Evolutionary conservation across 35 echinoderm and acorn worm species (phyloP).

Genomic region (Eucidaris tribuloides): DNA sequence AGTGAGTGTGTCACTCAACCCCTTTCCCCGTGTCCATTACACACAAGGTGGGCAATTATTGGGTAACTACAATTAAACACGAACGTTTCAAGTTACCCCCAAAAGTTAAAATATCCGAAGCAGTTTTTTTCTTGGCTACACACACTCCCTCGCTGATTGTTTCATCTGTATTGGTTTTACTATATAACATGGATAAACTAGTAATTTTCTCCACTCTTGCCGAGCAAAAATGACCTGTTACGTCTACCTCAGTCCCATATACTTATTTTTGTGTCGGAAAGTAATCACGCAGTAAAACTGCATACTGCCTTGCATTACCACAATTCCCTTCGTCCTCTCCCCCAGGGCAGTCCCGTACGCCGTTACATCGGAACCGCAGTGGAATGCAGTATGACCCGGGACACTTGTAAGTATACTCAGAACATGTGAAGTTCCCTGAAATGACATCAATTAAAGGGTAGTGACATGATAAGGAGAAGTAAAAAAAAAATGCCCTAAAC

Average conservation of each 20-base stretch:
- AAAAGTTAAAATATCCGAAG: too few relatives aligned
- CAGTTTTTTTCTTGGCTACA: too few relatives aligned
- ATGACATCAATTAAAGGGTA: neutral
- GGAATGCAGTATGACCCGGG: constrained; percentile 75
- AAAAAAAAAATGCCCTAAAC: neutral
- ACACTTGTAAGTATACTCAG: constrained; percentile 50
- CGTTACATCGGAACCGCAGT: constrained; percentile 43
- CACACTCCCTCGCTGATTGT: too few relatives aligned
- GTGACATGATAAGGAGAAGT: neutral
- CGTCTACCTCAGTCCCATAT: neutral
- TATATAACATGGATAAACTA: neutral
- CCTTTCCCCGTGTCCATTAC: too few relatives aligned
- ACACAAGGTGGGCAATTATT: too few relatives aligned
- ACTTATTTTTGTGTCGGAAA: neutral
- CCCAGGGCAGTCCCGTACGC: constrained; percentile 24
- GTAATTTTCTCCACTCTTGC: neutral
- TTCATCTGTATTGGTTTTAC: neutral
- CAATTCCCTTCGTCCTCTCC: constrained; percentile 63
- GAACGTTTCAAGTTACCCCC: too few relatives aligned
- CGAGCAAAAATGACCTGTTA: neutral
- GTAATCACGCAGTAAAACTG: neutral
- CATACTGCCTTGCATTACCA: neutral
- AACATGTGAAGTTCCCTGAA: constrained; percentile 53
- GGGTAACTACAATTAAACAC: too few relatives aligned
- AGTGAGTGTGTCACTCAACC: too few relatives aligned